Conservation (phyloP, 1,140 invertebrate species). For the Heliothis subflexa region DNA sequence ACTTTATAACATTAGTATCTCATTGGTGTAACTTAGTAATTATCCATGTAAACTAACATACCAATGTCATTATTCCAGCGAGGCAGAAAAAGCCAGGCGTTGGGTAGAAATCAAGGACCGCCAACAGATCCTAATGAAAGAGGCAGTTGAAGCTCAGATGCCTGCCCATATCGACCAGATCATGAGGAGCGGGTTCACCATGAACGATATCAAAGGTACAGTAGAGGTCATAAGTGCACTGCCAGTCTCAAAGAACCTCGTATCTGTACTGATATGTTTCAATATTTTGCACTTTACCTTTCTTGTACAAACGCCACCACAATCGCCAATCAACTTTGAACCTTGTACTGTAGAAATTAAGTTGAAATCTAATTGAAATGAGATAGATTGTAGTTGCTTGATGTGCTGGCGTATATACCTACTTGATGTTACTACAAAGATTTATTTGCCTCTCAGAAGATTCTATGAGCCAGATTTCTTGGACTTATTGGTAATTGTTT, state of each 20-base stretch:
- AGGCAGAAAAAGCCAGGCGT: conserved; percentile 92
- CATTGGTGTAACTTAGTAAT: too few relatives aligned
- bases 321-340: too few relatives aligned
- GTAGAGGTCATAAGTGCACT: too few relatives aligned
- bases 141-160: conserved; percentile 89
- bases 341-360: too few relatives aligned
- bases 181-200: conserved; percentile 96
- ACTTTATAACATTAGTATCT: too few relatives aligned
- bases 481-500: neutral
- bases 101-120: conserved; percentile 96
- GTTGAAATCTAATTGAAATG: too few relatives aligned
- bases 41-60: too few relatives aligned
- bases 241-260: too few relatives aligned
- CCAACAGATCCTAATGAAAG: conserved; percentile 91
- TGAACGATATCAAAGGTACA: conserved; percentile 97
- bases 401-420: too few relatives aligned
- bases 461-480: neutral
- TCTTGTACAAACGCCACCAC: too few relatives aligned
- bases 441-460: neutral
- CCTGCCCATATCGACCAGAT: conserved; percentile 96
- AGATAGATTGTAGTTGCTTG: too few relatives aligned
- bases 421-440: neutral
- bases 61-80: conserved; percentile 83
- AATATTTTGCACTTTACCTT: too few relatives aligned
- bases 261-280: neutral